Base-by-base conservation (phyloP, 92 coral and sea anemone species). In the Porites lobata region DNA sequence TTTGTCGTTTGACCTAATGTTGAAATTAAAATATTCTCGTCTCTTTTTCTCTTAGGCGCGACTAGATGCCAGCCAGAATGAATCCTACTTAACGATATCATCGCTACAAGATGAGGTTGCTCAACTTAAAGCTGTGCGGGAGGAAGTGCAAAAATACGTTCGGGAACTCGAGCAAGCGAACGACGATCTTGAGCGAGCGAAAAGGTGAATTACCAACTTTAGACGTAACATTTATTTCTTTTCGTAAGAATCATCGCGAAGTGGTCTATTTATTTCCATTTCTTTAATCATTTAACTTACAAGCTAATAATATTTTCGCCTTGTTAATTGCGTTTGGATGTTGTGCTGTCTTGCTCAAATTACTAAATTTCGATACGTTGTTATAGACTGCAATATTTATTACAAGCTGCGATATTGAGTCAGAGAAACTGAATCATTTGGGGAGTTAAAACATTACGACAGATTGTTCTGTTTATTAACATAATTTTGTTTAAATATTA, bases 161-260 rank as follows among this genome's bases (percentile, higher is more conserved):
- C 96, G 99, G 81, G 98, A 97, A 83, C 93, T 97, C 65, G 99
- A 97, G 85, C 99, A 97, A 76, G 98, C 99, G 17, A 97, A 97
- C 81, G 99, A 97, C 87, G 99, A 97, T 87, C 79, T 97, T 69
- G 99, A 97, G 87, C 91, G 99, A 81, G 99, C 98, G 18, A 97
- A 97, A 93, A 96, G 99, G 99, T 97, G 76, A 47, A 82, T 9
- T 61, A 22, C 19, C 14, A 2, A 47, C 71, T 53, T 17, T 17
- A 9, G 72, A 10, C 51, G 47, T 3, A 38, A 3, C 47, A 38
- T 81, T 81, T 24, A 26, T 22, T 54, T 70, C 58, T 29, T 70
- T 53, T 13, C 22, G 22, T 50, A 24, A 2, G 56, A 81, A 56
- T 15, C 51, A 65, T 64, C 17, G 20, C 54, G 69, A 68, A 51